A percentile compares a stretch with the other conserved stretches of the same genome.
Conservation (phyloP, 2,888 invertebrate genomes). For the Caenorhabditis sp. region DNA sequence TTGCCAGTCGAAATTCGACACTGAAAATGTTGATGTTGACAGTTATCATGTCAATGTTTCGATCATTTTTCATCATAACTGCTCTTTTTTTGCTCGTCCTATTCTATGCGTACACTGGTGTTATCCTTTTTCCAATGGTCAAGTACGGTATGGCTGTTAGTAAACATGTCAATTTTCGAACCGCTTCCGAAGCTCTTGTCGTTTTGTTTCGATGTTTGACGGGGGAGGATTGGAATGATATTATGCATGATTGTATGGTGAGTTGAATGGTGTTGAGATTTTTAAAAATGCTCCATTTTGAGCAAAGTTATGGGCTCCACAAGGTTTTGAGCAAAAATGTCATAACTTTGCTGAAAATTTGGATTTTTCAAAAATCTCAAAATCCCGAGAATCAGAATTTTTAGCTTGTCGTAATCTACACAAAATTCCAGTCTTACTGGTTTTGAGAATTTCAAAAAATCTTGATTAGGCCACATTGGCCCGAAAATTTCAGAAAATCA, state of each 20-base stretch:
- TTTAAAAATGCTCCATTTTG: conserved; percentile 1
- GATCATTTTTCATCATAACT: conserved; percentile 96
- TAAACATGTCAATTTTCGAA: conserved; percentile 91
- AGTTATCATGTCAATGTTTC: conserved; percentile 98
- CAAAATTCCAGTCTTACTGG: no score
- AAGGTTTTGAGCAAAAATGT: no score
- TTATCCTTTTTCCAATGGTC: conserved; percentile 97
- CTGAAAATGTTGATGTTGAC: conserved; percentile 99
- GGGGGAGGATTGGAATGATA: conserved; percentile 99
- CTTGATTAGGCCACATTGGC: no score
- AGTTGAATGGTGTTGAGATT: conserved; percentile 44
- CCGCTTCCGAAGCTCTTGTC: conserved; percentile 90
- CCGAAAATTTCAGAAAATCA: neutral
- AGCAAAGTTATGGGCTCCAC: neutral
- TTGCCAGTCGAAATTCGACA: conserved; percentile 86
- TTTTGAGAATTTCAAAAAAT: no score
- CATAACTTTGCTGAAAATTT: no score
- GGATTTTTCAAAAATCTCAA: no score
- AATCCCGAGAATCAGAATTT: no score
- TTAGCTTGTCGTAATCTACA: no score
- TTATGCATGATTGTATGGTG: conserved; percentile 99
- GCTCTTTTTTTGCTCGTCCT: conserved; percentile 86
- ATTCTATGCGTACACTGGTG: conserved; percentile 97
- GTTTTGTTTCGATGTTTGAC: conserved; percentile 99
- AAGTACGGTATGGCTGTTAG: conserved; percentile 96